phyloP scores from a whole-genome alignment of 1,140 invertebrate genomes.

The Drosophila micromelanica region DNA sequence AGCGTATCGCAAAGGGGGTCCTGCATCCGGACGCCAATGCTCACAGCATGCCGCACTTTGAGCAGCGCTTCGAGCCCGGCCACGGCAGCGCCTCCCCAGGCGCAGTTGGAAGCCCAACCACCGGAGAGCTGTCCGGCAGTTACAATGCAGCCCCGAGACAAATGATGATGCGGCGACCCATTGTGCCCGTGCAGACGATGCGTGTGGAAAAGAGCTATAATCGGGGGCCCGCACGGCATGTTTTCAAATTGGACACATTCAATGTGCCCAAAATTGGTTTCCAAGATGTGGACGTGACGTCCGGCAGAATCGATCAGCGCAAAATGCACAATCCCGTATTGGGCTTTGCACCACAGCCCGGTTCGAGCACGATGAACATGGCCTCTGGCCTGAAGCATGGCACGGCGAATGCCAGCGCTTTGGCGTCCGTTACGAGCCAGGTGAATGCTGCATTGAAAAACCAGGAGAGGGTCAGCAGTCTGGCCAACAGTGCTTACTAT shows the following conservation, averaged over 20 bases:
- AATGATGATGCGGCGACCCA: neutral
- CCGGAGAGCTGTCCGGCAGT: neutral
- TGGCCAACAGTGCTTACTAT: constrained; percentile 32
- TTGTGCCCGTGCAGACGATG: constrained; percentile 54
- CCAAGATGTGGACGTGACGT: neutral
- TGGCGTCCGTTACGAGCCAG: constrained; percentile 49
- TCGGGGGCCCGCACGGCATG: constrained; percentile 11
- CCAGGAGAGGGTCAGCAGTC: constrained; percentile 26
- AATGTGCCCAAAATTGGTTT: constrained; percentile 61
- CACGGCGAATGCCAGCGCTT: constrained; percentile 41
- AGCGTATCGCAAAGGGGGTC: constrained; percentile 31
- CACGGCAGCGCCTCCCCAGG: neutral
- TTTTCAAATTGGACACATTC: constrained; percentile 53
- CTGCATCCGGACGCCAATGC: constrained; percentile 25
- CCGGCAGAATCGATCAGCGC: neutral
- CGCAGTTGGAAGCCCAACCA: constrained; percentile 17
- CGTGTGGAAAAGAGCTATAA: constrained; percentile 57
- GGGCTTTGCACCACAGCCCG: constrained; percentile 29
- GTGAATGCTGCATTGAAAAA: constrained; percentile 35
- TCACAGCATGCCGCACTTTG: constrained; percentile 19
- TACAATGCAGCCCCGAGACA: neutral
- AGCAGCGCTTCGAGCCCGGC: constrained; percentile 32
- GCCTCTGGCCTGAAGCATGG: constrained; percentile 16
- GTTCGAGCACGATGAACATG: constrained; percentile 2
- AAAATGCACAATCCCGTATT: neutral